phyloP scores from a whole-genome alignment of 2,888 invertebrate species.

The Kryphioiulus occultus region DNA sequence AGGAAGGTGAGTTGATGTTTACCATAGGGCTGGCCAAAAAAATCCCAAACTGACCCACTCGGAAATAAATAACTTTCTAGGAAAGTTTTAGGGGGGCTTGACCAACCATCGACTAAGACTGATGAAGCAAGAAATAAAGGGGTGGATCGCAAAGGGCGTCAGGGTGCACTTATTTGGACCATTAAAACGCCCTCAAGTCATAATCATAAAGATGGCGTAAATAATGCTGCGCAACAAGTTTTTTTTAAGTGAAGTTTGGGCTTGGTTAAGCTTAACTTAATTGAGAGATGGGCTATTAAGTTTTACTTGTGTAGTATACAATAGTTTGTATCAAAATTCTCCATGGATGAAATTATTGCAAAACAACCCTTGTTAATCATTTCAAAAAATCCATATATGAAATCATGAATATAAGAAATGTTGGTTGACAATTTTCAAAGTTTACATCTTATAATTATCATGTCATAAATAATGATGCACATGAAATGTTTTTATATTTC shows the following conservation, averaged over 20 bases:
- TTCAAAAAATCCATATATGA: too few relatives aligned
- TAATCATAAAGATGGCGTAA: slow-evolving; percentile 19
- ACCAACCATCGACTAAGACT: background rate
- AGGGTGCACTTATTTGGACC: slow-evolving; percentile 12
- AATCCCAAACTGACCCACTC: slow-evolving; percentile 28
- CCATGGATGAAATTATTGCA: too few relatives aligned
- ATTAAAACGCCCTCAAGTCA: slow-evolving; percentile 14
- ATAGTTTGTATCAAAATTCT: too few relatives aligned
- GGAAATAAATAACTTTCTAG: slow-evolving; percentile 2
- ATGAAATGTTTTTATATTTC: too few relatives aligned
- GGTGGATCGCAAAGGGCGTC: background rate
- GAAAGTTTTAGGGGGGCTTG: background rate
- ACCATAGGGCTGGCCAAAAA: background rate
- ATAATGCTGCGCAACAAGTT: background rate
- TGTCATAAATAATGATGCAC: too few relatives aligned
- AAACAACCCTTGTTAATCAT: too few relatives aligned
- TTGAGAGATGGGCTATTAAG: background rate
- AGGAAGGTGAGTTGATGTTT: background rate
- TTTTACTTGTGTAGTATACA: too few relatives aligned
- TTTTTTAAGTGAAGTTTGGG: background rate
- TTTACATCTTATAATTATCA: too few relatives aligned
- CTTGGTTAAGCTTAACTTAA: background rate
- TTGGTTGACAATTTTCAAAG: too few relatives aligned
- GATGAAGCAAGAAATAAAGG: background rate
- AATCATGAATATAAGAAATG: too few relatives aligned